phyloP scores from a whole-genome alignment of 2,797 vertebrate species.

The Hipposideros larvatus region DNA sequence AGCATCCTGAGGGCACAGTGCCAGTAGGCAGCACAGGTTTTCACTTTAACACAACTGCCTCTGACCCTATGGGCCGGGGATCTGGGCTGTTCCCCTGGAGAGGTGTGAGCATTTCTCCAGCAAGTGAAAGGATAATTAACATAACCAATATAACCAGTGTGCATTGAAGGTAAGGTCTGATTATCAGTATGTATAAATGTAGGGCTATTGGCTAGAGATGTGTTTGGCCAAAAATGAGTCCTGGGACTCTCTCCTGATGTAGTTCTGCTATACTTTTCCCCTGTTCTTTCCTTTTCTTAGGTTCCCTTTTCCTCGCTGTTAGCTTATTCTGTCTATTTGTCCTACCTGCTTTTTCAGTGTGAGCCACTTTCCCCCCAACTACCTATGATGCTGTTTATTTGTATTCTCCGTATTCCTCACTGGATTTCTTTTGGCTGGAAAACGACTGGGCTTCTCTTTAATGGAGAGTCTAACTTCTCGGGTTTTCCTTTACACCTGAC shows the following conservation, averaged over 20 bases:
- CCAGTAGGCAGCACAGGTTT: not conserved
- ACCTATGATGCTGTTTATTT: not conserved
- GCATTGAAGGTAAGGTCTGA: not conserved
- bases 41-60: not conserved
- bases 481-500: slow-evolving; percentile 2
- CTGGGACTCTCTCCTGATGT: not conserved
- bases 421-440: not conserved
- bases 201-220: not conserved
- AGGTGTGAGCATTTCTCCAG: not conserved
- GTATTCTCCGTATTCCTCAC: not conserved
- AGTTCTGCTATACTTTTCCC: not conserved
- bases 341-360: not conserved
- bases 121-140: not conserved
- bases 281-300: not conserved
- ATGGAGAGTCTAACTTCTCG: not conserved
- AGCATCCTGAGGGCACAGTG: not conserved
- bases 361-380: not conserved
- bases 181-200: not conserved
- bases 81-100: not conserved
- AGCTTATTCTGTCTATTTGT: not conserved
- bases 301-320: not conserved
- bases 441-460: slow-evolving; percentile 9
- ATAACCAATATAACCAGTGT: not conserved
- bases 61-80: not conserved
- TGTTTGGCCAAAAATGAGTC: not conserved